Conservation (phyloP, 1,140 invertebrate species). For the Neomicropteryx cornuta region DNA sequence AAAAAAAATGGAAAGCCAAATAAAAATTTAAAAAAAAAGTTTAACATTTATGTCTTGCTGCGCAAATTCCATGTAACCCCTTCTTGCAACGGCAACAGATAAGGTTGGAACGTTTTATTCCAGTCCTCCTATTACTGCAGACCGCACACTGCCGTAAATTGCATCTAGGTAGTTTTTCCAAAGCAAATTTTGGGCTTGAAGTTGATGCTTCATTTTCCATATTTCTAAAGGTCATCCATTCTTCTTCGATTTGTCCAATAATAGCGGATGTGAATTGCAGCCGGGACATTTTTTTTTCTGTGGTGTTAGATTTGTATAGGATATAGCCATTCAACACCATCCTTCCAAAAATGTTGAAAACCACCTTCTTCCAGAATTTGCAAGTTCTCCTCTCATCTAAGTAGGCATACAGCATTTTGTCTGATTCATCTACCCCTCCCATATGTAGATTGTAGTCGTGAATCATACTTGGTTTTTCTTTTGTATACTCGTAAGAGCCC, state of each 20-base stretch:
- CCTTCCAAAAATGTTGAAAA: not conserved
- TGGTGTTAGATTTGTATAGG: not conserved
- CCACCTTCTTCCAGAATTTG: constrained; percentile 2
- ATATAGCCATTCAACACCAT: not conserved
- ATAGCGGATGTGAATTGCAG: not conserved
- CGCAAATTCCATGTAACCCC: too few relatives aligned
- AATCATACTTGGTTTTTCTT: constrained; percentile 2
- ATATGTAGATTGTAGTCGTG: not conserved
- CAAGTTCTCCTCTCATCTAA: too few relatives aligned
- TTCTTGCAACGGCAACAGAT: too few relatives aligned
- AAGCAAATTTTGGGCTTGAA: not conserved
- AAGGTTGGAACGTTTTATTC: too few relatives aligned
- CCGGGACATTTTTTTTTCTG: not conserved
- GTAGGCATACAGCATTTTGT: constrained; percentile 1
- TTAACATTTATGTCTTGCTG: too few relatives aligned
- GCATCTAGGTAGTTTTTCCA: constrained; percentile 1
- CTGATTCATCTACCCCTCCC: too few relatives aligned
- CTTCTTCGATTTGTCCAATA: not conserved
- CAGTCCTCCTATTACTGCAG: too few relatives aligned
- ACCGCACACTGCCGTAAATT: too few relatives aligned
- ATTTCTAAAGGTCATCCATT: not conserved
- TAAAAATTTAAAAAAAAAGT: too few relatives aligned
- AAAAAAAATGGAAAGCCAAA: too few relatives aligned
- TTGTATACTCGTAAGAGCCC: too few relatives aligned
- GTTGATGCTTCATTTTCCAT: not conserved